Conservation (phyloP, 92 coral and sea anemone genomes). For the Pocillopora grandis region DNA sequence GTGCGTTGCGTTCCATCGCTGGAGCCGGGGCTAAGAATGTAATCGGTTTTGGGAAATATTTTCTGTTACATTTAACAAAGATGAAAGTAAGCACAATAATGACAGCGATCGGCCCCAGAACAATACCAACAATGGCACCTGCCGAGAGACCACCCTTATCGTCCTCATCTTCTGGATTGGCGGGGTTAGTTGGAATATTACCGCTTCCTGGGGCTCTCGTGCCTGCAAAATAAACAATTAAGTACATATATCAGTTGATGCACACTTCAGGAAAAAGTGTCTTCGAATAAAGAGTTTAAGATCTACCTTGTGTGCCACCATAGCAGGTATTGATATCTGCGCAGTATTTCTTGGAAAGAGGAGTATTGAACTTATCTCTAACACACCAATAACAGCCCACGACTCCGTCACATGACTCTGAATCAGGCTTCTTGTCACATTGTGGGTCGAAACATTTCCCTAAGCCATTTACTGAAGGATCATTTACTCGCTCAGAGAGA, state of each 20-base stretch:
- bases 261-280: too few relatives aligned
- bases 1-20: neutral
- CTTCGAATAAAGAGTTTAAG: too few relatives aligned
- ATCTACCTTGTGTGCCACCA: conserved; percentile 58
- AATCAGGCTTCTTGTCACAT: conserved; percentile 31
- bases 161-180: neutral
- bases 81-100: neutral
- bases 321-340: conserved; percentile 57
- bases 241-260: too few relatives aligned
- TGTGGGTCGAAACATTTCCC: conserved; percentile 55
- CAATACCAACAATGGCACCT: conserved; percentile 8
- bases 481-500: conserved; percentile 15
- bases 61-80: neutral
- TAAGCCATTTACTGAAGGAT: conserved; percentile 40
- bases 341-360: conserved; percentile 49
- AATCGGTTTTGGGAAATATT: neutral
- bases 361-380: conserved; percentile 39
- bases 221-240: neutral
- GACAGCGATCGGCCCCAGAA: neutral
- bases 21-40: neutral
- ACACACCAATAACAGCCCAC: conserved; percentile 72
- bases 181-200: neutral
- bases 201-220: conserved; percentile 25
- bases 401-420: conserved; percentile 49
- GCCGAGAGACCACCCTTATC: conserved; percentile 12